phyloP scores from a whole-genome alignment of 1,140 invertebrate species.

The Sarcophaga bullata region DNA sequence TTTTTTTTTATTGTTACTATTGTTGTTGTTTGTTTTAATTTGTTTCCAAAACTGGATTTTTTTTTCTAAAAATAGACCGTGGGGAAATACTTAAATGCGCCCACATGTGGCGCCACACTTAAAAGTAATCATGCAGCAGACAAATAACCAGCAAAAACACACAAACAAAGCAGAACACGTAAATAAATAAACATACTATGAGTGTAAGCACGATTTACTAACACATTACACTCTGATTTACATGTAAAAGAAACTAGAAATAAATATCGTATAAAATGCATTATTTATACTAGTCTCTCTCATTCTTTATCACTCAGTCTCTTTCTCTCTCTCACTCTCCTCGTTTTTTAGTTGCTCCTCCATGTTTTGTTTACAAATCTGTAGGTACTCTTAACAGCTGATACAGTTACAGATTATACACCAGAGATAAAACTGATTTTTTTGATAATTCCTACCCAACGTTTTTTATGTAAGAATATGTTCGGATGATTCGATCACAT shows the following conservation, averaged over 20 bases:
- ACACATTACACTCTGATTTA: no score
- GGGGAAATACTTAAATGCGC: conserved; percentile 61
- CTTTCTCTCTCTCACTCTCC: no score
- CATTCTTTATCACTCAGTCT: neutral
- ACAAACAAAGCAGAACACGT: no score
- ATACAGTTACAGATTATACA: neutral
- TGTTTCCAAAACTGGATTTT: conserved; percentile 56
- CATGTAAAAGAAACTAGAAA: neutral
- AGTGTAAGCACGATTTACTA: no score
- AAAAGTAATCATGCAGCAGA: conserved; percentile 2
- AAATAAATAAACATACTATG: no score
- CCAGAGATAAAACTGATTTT: neutral
- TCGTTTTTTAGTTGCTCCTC: no score
- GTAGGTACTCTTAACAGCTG: neutral
- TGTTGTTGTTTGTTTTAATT: conserved; percentile 4
- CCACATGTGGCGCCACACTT: conserved; percentile 57
- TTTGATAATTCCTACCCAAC: no score
- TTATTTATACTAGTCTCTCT: neutral
- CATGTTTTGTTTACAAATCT: neutral
- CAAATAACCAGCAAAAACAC: neutral
- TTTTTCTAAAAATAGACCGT: conserved; percentile 61
- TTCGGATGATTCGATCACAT: no score
- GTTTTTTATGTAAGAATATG: no score
- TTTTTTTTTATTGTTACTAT: no score
- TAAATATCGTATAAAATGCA: neutral